phyloP scores from a whole-genome alignment of 2,888 invertebrate species.

The Mystacides longicornis region DNA sequence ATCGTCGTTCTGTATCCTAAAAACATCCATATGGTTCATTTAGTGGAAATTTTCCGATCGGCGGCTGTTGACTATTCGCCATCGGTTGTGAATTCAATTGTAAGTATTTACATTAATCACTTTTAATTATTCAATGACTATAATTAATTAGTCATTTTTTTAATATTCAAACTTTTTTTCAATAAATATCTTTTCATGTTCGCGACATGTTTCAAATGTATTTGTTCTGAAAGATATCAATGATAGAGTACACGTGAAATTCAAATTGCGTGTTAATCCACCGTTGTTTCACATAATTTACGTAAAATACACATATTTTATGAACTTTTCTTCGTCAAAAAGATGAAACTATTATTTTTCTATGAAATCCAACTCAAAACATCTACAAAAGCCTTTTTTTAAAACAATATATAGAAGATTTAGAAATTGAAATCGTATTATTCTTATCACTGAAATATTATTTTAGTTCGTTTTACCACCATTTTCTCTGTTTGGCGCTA shows the following conservation, averaged over 20 bases:
- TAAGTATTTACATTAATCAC: constrained; percentile 47
- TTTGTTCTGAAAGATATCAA: constrained; percentile 20
- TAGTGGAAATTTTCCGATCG: constrained; percentile 72
- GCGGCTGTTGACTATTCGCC: constrained; percentile 69
- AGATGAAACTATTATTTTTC: neutral
- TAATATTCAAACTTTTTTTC: too few relatives aligned
- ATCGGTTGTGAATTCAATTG: constrained; percentile 67
- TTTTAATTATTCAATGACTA: too few relatives aligned
- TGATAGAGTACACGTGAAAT: constrained; percentile 22
- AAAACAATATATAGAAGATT: too few relatives aligned
- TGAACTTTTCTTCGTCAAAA: neutral
- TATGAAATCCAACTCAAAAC: neutral
- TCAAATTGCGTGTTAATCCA: neutral
- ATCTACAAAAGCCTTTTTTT: neutral
- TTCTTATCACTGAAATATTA: neutral
- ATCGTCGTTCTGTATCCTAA: constrained; percentile 18
- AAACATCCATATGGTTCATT: constrained; percentile 75
- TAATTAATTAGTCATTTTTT: too few relatives aligned
- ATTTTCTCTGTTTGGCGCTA: neutral
- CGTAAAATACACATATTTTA: neutral
- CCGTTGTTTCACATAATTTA: neutral
- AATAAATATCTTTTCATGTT: constrained; percentile 1
- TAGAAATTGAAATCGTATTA: too few relatives aligned
- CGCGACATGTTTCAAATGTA: too few relatives aligned
- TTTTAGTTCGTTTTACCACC: neutral